Conservation (phyloP, 2,113 vertebrate species). For the Origma solitaria region DNA sequence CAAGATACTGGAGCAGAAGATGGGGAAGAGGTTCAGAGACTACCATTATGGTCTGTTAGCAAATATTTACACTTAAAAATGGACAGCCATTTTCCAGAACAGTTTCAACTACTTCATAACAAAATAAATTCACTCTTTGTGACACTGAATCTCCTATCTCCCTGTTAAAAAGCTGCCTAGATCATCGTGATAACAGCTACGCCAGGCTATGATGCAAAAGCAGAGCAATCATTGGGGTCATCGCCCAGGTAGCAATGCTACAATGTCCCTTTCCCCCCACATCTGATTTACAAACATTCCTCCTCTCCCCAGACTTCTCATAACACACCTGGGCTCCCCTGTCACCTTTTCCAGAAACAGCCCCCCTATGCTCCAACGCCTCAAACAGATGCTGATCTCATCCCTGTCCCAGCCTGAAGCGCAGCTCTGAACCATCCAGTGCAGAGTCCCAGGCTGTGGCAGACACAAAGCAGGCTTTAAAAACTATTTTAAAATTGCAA, state of each 20-base stretch:
- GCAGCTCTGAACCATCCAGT: not conserved
- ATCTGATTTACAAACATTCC: not conserved
- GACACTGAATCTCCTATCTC: not conserved
- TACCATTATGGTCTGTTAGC: not conserved
- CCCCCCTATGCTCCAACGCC: not conserved
- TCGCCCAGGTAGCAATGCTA: not conserved
- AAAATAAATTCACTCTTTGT: not conserved
- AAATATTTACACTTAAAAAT: constrained; percentile 9
- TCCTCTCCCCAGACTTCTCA: not conserved
- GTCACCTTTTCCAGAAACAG: not conserved
- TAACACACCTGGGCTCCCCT: not conserved
- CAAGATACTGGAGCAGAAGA: not conserved
- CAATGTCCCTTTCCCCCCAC: not conserved
- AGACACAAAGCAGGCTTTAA: not conserved
- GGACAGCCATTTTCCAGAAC: not conserved
- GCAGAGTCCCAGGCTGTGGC: not conserved
- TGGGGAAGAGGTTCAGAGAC: not conserved
- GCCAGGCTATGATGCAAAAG: not conserved
- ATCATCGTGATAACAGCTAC: not conserved
- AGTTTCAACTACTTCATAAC: not conserved
- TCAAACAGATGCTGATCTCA: not conserved
- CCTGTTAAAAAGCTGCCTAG: not conserved
- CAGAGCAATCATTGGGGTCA: not conserved
- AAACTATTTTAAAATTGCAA: not conserved
- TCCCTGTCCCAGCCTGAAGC: not conserved